Base-by-base conservation (phyloP, 1,140 invertebrate genomes). In the Drosophila sturtevanti region DNA sequence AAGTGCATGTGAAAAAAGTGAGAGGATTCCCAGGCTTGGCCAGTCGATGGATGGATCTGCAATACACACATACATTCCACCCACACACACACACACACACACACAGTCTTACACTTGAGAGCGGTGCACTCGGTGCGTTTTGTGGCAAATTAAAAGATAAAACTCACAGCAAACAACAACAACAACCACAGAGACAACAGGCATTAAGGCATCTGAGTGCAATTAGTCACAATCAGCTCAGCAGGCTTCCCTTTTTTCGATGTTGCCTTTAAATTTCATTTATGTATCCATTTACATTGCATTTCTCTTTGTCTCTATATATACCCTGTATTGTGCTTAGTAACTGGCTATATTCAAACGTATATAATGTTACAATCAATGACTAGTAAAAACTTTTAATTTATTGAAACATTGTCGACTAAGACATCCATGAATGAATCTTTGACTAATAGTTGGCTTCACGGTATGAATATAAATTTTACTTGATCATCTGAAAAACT, bases 141-240 rank as follows among this genome's bases (percentile, higher is more conserved):
- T 86, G 75, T 81, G 77, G 78, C 78, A 87, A 87, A 87, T 87
- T 81, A 87, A 87, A 87, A 87, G 82, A 87, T 87, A 87, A 77
- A 78, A 70, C 72, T 76, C 64, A 63, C 73, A 61, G 72, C 27
- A 54, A 55, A 55, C 67, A 27, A 52, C 60, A 63, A 34, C 62
- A 38, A 60, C 68, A 72, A 58, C 59, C 35, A 21, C 59, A 68
- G 37, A 35, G 21, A 21, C 51, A 62, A 63, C 37, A 58, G 58
- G 48, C 63, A 74, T 64, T 56, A 72, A 27, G 65, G 64, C 66
- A 73, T 77, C 71, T 72, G 72, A 34, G 60, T 48, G 73, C 81
- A 85, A 85, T 85, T 85, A 85, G 81, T 80, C 69, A 41, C 63
- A 44, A 27, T 35, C 63, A 60, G 2, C 41, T 21, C 41, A 48